Evolutionary conservation across 2,888 invertebrate genomes (phyloP).

Genomic region (Chrysina gloriosa): DNA sequence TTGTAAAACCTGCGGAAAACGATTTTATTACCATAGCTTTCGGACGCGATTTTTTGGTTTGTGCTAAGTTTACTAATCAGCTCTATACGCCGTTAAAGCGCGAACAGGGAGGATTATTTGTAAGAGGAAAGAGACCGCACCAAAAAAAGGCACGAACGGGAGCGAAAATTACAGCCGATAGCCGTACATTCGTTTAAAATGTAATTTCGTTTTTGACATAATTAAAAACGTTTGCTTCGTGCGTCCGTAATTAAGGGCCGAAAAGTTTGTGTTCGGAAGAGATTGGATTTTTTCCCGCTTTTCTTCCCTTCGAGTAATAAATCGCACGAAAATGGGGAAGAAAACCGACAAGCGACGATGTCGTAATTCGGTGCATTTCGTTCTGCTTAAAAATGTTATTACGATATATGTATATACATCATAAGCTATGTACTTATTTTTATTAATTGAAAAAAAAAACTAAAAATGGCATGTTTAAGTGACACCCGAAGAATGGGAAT

Average conservation of each 20-base stretch:
- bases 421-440: no score
- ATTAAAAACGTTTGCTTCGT: not conserved
- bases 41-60: not conserved
- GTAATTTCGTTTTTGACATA: constrained; percentile 16
- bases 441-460: no score
- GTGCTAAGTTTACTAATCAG: not conserved
- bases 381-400: no score
- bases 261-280: not conserved
- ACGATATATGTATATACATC: no score
- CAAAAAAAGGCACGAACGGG: not conserved
- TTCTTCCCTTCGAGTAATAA: not conserved
- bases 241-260: not conserved
- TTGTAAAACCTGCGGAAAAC: not conserved
- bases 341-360: no score
- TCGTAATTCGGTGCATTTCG: no score
- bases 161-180: constrained; percentile 3
- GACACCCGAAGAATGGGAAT: no score
- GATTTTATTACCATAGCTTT: not conserved
- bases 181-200: not conserved
- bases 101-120: constrained; percentile 3
- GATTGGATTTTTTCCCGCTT: not conserved
- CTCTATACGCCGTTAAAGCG: not conserved
- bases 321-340: no score
- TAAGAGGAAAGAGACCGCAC: not conserved
- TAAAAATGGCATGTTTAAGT: no score